phyloP scores from a whole-genome alignment of 2,113 vertebrate genomes.

The Trematocara unimaculatum region DNA sequence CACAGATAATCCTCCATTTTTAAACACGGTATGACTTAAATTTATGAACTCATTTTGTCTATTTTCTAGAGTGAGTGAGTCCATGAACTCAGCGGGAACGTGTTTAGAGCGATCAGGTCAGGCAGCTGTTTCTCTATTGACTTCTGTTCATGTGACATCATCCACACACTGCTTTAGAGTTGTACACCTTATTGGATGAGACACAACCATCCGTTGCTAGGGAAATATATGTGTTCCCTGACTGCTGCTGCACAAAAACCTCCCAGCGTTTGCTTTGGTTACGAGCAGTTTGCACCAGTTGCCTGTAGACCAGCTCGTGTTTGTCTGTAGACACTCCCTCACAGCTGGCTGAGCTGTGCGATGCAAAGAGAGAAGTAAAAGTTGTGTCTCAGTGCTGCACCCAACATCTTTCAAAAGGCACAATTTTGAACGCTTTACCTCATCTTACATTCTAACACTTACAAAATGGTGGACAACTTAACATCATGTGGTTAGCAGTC shows the following conservation, averaged over 20 bases:
- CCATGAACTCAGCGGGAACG: fast-evolving
- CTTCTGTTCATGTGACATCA: neutral
- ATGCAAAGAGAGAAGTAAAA: neutral
- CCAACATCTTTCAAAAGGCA: neutral
- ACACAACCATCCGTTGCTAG: neutral
- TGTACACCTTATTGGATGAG: neutral
- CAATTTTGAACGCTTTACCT: neutral
- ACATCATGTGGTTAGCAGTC: neutral
- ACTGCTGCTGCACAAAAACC: neutral
- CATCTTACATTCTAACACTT: neutral
- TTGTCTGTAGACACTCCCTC: neutral
- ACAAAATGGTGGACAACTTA: neutral
- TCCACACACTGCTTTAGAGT: neutral
- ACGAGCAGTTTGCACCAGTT: neutral
- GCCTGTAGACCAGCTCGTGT: neutral
- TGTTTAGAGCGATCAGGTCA: neutral
- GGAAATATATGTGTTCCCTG: neutral
- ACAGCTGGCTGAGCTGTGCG: neutral
- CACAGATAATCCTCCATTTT: neutral
- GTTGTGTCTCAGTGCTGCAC: neutral
- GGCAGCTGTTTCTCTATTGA: neutral
- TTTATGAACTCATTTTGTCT: neutral
- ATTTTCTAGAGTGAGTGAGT: neutral
- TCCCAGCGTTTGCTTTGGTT: neutral
- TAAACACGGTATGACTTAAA: neutral